Percentiles rank a stretch among this genome's conserved stretches.
These are phyloP conservation scores for Mamestra brassicae DNA, from an alignment of 2,888 invertebrate species.

Conservation along the genomic window DNA sequence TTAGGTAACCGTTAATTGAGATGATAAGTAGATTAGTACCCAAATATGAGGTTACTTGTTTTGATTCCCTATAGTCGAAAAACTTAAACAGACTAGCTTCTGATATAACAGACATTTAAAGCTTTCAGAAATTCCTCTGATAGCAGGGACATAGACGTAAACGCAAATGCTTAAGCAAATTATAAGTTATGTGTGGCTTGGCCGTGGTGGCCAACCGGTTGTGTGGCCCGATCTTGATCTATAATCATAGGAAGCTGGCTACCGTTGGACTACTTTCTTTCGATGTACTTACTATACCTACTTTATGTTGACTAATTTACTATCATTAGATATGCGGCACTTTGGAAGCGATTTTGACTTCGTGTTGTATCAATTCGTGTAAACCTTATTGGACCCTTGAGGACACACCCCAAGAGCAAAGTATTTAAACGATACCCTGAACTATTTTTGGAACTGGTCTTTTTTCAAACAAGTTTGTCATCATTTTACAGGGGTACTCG, in stretches of 20 bases:
- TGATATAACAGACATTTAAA: constrained; percentile 5
- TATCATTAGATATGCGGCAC: constrained; percentile 36
- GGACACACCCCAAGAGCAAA: neutral
- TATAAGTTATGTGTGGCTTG: constrained; percentile 58
- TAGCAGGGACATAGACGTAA: constrained; percentile 47
- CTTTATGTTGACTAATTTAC: constrained; percentile 37
- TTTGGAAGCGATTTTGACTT: neutral
- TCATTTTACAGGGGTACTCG: neutral
- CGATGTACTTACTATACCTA: constrained; percentile 45
- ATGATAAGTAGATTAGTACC: neutral
- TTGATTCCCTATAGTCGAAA: neutral
- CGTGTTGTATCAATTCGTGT: neutral
- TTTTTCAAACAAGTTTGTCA: neutral
- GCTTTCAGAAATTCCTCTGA: constrained; percentile 12
- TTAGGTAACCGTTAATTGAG: neutral
- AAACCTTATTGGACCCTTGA: constrained; percentile 7
- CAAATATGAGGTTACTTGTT: neutral
- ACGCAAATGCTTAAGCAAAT: constrained; percentile 64
- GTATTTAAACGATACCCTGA: neutral
- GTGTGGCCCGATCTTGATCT: constrained; percentile 73
- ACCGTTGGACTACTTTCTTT: constrained; percentile 80
- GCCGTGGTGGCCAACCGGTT: constrained; percentile 71
- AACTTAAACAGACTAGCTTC: neutral
- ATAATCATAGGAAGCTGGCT: constrained; percentile 77
- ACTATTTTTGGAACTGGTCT: neutral